phyloP scores from a whole-genome alignment of 2,113 vertebrate species.

The Carassius auratus region DNA sequence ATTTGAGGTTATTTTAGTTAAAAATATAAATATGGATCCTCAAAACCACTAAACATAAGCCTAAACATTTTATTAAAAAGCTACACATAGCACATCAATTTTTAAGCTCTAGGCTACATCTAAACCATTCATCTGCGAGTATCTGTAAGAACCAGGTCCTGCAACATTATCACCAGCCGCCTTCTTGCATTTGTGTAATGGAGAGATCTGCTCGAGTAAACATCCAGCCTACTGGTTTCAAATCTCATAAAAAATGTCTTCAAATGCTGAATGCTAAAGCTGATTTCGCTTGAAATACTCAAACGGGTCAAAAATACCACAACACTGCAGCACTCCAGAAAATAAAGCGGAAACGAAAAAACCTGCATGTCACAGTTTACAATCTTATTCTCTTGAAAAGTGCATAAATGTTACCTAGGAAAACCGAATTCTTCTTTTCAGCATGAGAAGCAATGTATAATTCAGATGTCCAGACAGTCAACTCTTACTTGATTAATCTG shows the following conservation, averaged over 20 bases:
- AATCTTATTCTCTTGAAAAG: background rate
- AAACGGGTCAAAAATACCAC: background rate
- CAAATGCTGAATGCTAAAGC: background rate
- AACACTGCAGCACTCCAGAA: slow-evolving; percentile 4
- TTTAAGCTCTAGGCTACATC: background rate
- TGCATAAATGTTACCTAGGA: slow-evolving; percentile 17
- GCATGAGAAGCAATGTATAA: slow-evolving; percentile 18
- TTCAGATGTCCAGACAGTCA: slow-evolving; percentile 17
- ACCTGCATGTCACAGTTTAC: background rate
- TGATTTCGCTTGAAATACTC: background rate
- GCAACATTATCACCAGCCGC: background rate
- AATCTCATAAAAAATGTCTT: background rate
- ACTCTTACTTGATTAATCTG: slow-evolving; percentile 47
- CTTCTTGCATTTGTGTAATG: background rate
- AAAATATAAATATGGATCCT: background rate
- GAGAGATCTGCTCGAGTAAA: slow-evolving; percentile 3
- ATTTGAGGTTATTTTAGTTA: background rate
- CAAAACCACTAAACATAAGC: background rate
- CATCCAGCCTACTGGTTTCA: background rate
- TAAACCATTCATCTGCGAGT: background rate
- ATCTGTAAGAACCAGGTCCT: background rate
- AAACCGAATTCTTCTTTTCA: slow-evolving; percentile 26
- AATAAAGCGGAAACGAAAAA: background rate
- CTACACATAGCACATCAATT: background rate
- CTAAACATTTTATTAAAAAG: background rate